These are phyloP conservation scores for Ptychoptera contaminata DNA, from an alignment of 2,888 invertebrate genomes.

Conservation along the genomic window DNA sequence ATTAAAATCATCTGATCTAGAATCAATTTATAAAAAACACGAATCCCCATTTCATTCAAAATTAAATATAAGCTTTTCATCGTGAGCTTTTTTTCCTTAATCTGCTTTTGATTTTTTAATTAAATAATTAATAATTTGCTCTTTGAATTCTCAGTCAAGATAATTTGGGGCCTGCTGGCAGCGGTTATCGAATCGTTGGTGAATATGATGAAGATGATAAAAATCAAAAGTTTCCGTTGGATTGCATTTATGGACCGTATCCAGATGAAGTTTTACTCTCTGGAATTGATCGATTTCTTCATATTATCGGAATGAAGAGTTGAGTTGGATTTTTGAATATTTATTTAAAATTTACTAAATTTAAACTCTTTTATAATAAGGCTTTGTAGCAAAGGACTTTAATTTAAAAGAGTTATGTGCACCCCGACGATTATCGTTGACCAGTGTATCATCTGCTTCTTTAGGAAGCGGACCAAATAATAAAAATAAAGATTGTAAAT, in stretches of 20 bases:
- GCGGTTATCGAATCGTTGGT: no score
- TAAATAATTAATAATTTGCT: no score
- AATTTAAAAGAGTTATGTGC: background rate
- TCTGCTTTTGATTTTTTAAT: no score
- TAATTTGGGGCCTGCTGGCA: no score
- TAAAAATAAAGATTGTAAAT: no score
- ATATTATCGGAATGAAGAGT: conserved; percentile 7
- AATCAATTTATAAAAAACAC: no score
- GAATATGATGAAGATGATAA: background rate
- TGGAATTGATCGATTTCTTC: conserved; percentile 4
- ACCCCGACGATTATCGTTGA: background rate
- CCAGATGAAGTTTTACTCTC: conserved; percentile 8
- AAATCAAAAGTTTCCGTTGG: background rate
- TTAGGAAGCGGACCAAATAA: background rate
- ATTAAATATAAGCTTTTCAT: no score
- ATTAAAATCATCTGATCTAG: no score
- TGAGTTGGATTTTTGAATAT: background rate
- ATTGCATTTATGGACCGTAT: conserved; percentile 6
- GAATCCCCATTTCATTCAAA: no score
- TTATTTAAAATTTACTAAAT: background rate
- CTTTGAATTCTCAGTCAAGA: no score
- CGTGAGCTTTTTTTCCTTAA: no score
- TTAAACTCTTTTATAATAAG: background rate
- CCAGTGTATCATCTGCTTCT: background rate
- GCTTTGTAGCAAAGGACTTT: background rate